Percentiles rank a stretch among this genome's conserved stretches.
Conservation (phyloP, 2,888 invertebrate species). For the Synanthedon vespiformis region DNA sequence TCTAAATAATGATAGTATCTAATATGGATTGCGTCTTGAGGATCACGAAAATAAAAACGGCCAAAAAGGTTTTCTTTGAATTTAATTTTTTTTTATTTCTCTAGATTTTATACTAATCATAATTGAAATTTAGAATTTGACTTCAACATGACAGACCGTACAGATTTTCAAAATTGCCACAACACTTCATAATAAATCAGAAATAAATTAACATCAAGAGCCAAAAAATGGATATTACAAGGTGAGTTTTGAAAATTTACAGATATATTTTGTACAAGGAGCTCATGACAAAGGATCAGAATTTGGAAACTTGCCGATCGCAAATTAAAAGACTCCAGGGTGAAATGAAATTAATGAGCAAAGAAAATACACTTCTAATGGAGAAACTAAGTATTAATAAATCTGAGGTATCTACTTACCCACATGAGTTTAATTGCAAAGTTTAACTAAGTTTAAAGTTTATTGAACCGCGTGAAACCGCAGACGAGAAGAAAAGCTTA, state of each 20-base stretch:
- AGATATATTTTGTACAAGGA: slow-evolving; percentile 76
- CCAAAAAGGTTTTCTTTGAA: no score
- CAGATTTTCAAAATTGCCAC: not conserved
- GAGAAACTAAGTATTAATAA: slow-evolving; percentile 60
- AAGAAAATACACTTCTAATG: slow-evolving; percentile 71
- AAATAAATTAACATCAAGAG: not conserved
- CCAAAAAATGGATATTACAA: slow-evolving; percentile 23
- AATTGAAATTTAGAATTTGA: not conserved
- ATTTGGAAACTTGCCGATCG: slow-evolving; percentile 71
- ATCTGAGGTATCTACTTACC: slow-evolving; percentile 28
- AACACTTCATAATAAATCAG: not conserved
- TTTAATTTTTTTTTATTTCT: no score
- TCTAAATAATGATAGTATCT: no score
- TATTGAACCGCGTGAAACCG: slow-evolving; percentile 1
- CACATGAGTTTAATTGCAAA: not conserved
- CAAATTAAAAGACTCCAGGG: slow-evolving; percentile 73
- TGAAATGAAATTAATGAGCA: slow-evolving; percentile 73
- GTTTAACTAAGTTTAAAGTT: slow-evolving; percentile 12
- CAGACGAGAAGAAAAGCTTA: no score
- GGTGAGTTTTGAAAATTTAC: slow-evolving; percentile 27
- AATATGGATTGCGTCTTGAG: no score
- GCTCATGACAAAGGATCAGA: slow-evolving; percentile 73
- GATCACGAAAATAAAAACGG: no score
- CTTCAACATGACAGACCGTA: not conserved
- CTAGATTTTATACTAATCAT: no score